Evolutionary conservation across 2,113 vertebrate species (phyloP), one percentile per base, ranked within the genome.

Genomic region (Microcebus griseorufus): DNA sequence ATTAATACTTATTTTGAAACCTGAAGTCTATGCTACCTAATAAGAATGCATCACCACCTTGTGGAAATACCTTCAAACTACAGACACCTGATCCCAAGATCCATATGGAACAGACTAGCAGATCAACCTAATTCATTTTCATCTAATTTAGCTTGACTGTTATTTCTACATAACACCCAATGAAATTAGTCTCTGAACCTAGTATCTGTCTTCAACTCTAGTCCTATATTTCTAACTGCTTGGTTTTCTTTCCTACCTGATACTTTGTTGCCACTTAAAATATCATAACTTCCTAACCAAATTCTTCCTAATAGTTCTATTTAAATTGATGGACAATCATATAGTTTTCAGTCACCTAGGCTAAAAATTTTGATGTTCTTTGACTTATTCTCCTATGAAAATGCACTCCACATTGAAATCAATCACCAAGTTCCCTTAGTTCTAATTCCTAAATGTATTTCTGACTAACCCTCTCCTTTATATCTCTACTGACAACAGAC

Each of bases 21-120:
- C 37, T 34, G 6, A 37, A 73, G n/a, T 88, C 70, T 48, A 67
- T 29, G 37, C 25, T 89, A 23, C 53, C 94, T 55, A 85, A 51
- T 89, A 94, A 96, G 78, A 96, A 93, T 22, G 75, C 67, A 78
- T 69, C 90, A 93, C 67, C 96, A 90, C 92, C 93, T 95, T 82
- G 87, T 92, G 87, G 96, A 86, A 97, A 95, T 93, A 76, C 73
- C 60, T 89, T 92, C 62, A 62, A 91, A 95, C 67, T 96, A 95
- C 78, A 89, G 94, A 95, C 86, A 95, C 89, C 18, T 18, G 53
- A 93, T 53, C 90, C 97, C 73, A 86, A 89, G 72, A 86, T 22
- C 53, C 82, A 88, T 65, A 34, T 67, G 39, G 25, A 93, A n/a
- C 3, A 45, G 23, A 76, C 29, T 16, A 60, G 11, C 25, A 78